phyloP scores from a whole-genome alignment of 2,113 vertebrate species.

The Nannospalax galili region DNA sequence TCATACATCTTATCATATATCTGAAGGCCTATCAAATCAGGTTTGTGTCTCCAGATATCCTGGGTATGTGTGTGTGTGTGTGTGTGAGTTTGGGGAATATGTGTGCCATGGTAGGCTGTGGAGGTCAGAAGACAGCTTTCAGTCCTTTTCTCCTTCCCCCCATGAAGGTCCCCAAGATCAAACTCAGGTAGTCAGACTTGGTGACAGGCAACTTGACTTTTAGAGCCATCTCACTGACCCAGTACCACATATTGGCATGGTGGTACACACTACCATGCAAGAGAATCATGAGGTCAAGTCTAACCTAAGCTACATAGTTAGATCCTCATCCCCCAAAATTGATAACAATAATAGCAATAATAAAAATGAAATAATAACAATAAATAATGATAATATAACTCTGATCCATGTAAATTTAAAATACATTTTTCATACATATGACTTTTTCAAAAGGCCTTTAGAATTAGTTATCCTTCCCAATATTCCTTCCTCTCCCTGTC shows the following conservation, averaged over 20 bases:
- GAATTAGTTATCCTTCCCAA: too few species aligned
- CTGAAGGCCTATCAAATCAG: too few species aligned
- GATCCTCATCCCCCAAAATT: too few species aligned
- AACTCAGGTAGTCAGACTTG: not conserved
- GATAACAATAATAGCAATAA: too few species aligned
- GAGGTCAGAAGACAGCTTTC: not conserved
- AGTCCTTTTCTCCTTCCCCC: not conserved
- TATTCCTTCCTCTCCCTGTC: too few species aligned
- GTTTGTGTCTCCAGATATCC: too few species aligned
- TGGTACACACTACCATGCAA: not conserved
- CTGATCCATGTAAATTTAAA: not conserved
- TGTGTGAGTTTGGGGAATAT: not conserved
- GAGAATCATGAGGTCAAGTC: not conserved
- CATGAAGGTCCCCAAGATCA: not conserved
- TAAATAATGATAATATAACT: too few species aligned
- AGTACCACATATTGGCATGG: not conserved
- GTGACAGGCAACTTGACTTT: not conserved
- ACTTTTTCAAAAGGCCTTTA: too few species aligned
- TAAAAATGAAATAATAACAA: not conserved
- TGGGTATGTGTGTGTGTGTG: too few species aligned
- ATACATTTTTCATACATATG: too few species aligned
- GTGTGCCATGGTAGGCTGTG: not conserved
- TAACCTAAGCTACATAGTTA: not conserved
- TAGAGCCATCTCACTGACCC: not conserved
- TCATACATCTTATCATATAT: too few species aligned